A percentile compares a stretch with the other conserved stretches of the same genome.
Conservation (phyloP, 2,888 invertebrate genomes). For the Sinotaia quadrata region DNA sequence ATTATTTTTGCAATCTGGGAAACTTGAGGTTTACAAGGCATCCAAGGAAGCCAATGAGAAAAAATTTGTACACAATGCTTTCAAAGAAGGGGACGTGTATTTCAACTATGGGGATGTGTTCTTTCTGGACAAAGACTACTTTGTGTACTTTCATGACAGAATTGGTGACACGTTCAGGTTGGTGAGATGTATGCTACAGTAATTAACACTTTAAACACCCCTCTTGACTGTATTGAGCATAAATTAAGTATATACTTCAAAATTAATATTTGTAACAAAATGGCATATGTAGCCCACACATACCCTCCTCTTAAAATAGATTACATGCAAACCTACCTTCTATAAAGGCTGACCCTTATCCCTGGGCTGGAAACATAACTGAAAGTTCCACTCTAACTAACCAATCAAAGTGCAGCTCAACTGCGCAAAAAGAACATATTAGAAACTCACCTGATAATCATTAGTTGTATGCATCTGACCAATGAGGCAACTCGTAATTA, state of each 20-base stretch:
- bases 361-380: no score
- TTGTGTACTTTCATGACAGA: constrained; percentile 57
- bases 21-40: constrained; percentile 79
- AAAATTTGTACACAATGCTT: constrained; percentile 90
- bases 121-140: constrained; percentile 50
- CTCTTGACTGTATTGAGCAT: no score
- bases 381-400: no score
- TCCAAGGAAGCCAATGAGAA: constrained; percentile 82
- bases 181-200: background rate
- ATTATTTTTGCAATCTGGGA: constrained; percentile 6
- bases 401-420: no score
- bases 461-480: no score
- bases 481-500: no score
- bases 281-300: no score
- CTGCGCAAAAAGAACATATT: no score
- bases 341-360: no score
- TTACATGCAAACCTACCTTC: no score
- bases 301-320: no score
- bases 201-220: background rate
- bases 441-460: no score
- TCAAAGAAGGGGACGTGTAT: constrained; percentile 82
- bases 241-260: background rate
- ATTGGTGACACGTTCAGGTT: constrained; percentile 63
- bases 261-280: background rate
- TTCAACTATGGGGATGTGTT: constrained; percentile 60